Base-by-base conservation (phyloP, 1,140 invertebrate species). In the Aphelenchoides besseyi region DNA sequence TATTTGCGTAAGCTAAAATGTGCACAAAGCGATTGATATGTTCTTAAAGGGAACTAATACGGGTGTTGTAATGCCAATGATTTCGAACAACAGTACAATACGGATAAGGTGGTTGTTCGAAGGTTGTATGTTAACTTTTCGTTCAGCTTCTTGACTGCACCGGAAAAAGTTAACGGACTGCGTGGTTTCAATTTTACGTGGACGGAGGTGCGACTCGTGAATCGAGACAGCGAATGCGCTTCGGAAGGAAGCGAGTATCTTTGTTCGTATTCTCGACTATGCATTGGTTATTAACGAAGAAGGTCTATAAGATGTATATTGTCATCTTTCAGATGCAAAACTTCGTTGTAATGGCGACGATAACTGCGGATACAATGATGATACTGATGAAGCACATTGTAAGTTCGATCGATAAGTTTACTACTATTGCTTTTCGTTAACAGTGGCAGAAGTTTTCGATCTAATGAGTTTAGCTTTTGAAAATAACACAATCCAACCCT, bases 141-240 rank as follows among this genome's bases (percentile, higher is more conserved):
- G n/a, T n/a, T 3, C 30, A 76, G 48, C 41, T 77, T 72, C 55
- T 35, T 81, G 28, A 81, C 79, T 5, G 54, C 77, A 1, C 79
- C 79, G 2, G 79, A 81, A 28, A 76, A 76, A 54, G 79, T 83
- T 2, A 83, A 85, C 70, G 82, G 82, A 1, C 69, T 83, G 9
- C 76, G 78, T 33, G 82, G 82, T 2, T 85, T 83, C 74, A 85
- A 84, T 62, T 77, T 85, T 52, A 75, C 83, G n/a, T 83, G 82
- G 82, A 83, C 83, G 5, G 82, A 83, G 72, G 79, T 85, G 12
- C 72, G 77, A 26, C 28, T 75, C n/a, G 74, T 79, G 5, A 67
- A 70, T 26, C 63, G 63, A 48, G 41, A 48, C 41, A 48, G 41
- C 41, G 41, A 48, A 23, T 48, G 41, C 23, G 41, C 41, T 12